Evolutionary conservation across 2,113 vertebrate species (phyloP).

Genomic region (Dromaius novaehollandiae): DNA sequence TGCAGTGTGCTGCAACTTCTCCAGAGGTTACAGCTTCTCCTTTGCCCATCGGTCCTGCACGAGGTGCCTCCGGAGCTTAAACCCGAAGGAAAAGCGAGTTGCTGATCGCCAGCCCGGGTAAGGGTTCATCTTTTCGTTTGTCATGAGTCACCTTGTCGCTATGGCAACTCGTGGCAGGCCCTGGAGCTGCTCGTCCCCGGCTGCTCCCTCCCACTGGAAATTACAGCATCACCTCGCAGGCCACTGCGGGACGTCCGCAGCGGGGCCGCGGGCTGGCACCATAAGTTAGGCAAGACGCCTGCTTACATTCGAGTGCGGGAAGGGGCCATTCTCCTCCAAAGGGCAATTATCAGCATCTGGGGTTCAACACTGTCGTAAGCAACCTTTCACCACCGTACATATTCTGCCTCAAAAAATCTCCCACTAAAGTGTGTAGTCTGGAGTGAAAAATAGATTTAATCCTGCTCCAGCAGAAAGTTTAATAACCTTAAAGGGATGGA

Average conservation of each 20-base stretch:
- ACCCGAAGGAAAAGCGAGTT: slow-evolving; percentile 25
- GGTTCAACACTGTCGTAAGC: not conserved
- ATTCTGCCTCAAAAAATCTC: not conserved
- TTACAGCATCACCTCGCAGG: not conserved
- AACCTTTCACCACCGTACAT: not conserved
- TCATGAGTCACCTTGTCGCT: slow-evolving; percentile 64
- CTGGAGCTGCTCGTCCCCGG: not conserved
- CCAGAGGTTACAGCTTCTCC: not conserved
- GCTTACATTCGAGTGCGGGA: not conserved
- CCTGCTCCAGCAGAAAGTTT: not conserved
- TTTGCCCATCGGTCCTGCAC: not conserved
- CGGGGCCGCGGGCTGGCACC: not conserved
- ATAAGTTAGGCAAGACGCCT: not conserved
- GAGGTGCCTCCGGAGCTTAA: not conserved
- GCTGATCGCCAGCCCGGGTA: slow-evolving; percentile 55
- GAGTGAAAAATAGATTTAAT: not conserved
- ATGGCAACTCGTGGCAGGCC: not conserved
- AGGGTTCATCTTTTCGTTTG: slow-evolving; percentile 51
- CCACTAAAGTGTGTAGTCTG: rapidly evolving
- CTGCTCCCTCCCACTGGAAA: not conserved
- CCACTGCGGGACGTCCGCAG: slow-evolving; percentile 58
- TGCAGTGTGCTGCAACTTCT: not conserved
- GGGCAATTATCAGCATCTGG: not conserved
- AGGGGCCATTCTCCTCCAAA: not conserved
- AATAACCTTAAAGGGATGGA: not conserved